phyloP scores from a whole-genome alignment of 35 echinoderm and acorn worm genomes.

The Apostichopus parvimensis region DNA sequence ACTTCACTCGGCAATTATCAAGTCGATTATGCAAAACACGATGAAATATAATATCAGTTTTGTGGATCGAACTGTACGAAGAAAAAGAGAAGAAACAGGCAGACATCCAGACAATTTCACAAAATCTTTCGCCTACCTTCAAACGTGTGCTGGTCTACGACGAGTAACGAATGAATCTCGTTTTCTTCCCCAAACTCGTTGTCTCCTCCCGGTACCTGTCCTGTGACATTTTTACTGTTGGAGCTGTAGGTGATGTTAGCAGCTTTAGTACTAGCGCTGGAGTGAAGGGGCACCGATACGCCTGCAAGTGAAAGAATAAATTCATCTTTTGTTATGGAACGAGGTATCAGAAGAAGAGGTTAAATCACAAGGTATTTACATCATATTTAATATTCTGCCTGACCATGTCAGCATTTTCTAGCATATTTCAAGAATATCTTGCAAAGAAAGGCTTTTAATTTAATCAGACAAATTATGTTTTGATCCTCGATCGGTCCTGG shows the following conservation, averaged over 20 bases:
- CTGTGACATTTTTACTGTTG: conserved; percentile 60
- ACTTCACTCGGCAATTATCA: too few species aligned
- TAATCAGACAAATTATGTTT: too few species aligned
- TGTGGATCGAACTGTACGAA: background rate
- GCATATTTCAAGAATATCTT: too few species aligned
- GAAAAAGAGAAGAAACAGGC: background rate
- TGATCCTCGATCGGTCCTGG: too few species aligned
- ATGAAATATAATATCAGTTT: too few species aligned
- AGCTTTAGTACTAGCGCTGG: conserved; percentile 89
- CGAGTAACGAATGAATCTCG: conserved; percentile 82
- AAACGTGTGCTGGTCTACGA: conserved; percentile 99
- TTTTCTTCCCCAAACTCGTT: conserved; percentile 77
- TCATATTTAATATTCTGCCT: too few species aligned
- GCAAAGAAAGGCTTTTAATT: too few species aligned
- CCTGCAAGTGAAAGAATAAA: background rate
- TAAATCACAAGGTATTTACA: too few species aligned
- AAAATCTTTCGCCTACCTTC: conserved; percentile 70
- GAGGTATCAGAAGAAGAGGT: too few species aligned
- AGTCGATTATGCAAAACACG: too few species aligned
- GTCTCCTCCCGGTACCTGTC: conserved; percentile 54
- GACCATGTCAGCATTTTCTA: too few species aligned
- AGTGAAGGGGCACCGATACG: conserved; percentile 52
- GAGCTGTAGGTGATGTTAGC: conserved; percentile 72
- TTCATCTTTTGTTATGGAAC: too few species aligned
- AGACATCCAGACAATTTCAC: background rate